Percentiles rank a stretch among this genome's conserved stretches.
Conservation (phyloP, 2,888 invertebrate species). For the Rhingia rostrata region DNA sequence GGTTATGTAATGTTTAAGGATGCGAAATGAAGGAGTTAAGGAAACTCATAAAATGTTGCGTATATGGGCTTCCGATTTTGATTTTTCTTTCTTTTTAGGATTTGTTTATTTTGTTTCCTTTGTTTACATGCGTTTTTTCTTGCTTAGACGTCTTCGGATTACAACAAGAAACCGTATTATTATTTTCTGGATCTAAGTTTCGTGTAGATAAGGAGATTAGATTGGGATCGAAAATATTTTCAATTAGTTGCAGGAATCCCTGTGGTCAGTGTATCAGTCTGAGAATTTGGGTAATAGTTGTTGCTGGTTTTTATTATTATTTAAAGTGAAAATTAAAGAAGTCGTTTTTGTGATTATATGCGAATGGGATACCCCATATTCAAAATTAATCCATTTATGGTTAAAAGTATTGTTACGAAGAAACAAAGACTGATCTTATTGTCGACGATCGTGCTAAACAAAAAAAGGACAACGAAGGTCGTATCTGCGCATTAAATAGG, state of each 20-base stretch:
- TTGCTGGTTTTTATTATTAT: background rate
- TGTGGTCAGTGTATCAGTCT: slow-evolving; percentile 43
- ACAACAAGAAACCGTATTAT: slow-evolving; percentile 59
- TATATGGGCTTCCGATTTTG: slow-evolving; percentile 72
- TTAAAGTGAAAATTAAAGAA: slow-evolving; percentile 52
- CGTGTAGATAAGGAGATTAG: slow-evolving; percentile 68
- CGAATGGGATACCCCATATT: too few species aligned
- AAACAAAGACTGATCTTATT: too few species aligned
- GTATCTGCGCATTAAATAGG: too few species aligned
- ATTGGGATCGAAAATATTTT: slow-evolving; percentile 67
- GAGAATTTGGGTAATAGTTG: background rate
- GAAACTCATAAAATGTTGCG: slow-evolving; percentile 73
- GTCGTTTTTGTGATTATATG: slow-evolving; percentile 38
- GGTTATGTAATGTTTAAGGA: slow-evolving; percentile 71
- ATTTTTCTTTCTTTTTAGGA: slow-evolving; percentile 62
- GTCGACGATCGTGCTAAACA: too few species aligned
- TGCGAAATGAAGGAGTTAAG: slow-evolving; percentile 73
- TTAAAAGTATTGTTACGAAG: too few species aligned
- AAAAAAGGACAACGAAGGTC: too few species aligned
- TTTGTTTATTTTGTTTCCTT: slow-evolving; percentile 33
- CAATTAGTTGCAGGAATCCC: slow-evolving; percentile 62
- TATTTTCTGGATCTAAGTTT: slow-evolving; percentile 67
- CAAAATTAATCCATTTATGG: too few species aligned
- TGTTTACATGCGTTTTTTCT: background rate
- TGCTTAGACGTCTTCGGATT: slow-evolving; percentile 40